Evolutionary conservation across 2,113 vertebrate genomes (phyloP).

Genomic region (Atrichornis clamosus): DNA sequence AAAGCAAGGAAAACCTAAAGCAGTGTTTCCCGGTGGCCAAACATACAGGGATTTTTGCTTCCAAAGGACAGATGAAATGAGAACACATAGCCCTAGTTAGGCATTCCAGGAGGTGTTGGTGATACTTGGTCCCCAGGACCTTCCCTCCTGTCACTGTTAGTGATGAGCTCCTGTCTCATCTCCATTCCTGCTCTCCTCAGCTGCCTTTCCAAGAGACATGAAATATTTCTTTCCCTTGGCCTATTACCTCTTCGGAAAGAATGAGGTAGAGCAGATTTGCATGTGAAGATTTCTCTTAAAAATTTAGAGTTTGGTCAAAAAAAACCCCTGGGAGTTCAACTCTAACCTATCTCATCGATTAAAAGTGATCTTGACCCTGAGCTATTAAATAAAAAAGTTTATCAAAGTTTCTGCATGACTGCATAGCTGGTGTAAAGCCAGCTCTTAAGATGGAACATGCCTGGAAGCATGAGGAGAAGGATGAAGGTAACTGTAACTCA

Average conservation of each 20-base stretch:
- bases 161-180: not conserved
- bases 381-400: not conserved
- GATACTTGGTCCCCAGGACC: not conserved
- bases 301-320: not conserved
- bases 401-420: not conserved
- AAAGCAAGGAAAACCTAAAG: not conserved
- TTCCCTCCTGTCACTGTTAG: not conserved
- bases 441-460: not conserved
- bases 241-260: not conserved
- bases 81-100: not conserved
- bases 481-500: not conserved
- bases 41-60: not conserved
- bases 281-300: not conserved
- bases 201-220: not conserved
- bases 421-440: not conserved
- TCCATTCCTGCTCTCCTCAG: not conserved
- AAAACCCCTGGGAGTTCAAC: not conserved
- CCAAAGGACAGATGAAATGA: not conserved
- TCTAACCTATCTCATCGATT: not conserved
- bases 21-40: not conserved
- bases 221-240: not conserved
- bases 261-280: not conserved
- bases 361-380: not conserved
- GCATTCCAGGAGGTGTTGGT: not conserved
- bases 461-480: not conserved